A percentile compares a stretch with the other conserved stretches of the same genome.
These are phyloP conservation scores for Falco biarmicus DNA, from an alignment of 2,797 vertebrate genomes.

Conservation along the genomic window DNA sequence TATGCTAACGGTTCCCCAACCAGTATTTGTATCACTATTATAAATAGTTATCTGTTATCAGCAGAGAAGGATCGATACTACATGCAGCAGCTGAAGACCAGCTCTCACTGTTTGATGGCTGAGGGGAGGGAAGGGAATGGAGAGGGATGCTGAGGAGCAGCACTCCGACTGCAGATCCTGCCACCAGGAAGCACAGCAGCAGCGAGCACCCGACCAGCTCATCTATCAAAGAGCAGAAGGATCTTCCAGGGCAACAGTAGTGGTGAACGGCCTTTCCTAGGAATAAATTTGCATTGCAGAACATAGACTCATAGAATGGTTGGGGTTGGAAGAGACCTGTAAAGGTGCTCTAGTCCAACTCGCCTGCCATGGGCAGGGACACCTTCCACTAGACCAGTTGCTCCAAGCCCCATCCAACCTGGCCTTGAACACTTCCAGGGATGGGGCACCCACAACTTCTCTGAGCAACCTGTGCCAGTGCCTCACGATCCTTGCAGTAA, in stretches of 20 bases:
- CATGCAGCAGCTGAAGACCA: not conserved
- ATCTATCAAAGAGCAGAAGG: not conserved
- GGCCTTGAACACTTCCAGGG: no score
- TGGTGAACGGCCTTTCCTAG: not conserved
- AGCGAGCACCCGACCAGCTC: rapidly evolving
- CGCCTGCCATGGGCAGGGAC: no score
- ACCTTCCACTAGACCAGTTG: no score
- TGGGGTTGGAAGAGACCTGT: no score
- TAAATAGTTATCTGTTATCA: not conserved
- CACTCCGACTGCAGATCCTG: rapidly evolving
- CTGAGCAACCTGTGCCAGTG: no score
- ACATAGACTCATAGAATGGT: no score
- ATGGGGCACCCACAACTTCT: no score
- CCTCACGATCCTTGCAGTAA: no score
- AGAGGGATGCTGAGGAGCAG: not conserved
- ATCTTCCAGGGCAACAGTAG: not conserved
- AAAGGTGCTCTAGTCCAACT: no score
- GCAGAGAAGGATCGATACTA: not conserved
- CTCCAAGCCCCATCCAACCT: no score
- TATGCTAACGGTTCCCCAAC: not conserved
- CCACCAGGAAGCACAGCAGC: not conserved
- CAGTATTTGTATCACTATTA: not conserved
- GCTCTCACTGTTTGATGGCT: not conserved
- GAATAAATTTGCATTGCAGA: not conserved
- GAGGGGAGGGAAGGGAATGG: not conserved